These are phyloP conservation scores for Lindbergichthys nudifrons DNA, from an alignment of 2,797 vertebrate genomes.

Conservation along the genomic window DNA sequence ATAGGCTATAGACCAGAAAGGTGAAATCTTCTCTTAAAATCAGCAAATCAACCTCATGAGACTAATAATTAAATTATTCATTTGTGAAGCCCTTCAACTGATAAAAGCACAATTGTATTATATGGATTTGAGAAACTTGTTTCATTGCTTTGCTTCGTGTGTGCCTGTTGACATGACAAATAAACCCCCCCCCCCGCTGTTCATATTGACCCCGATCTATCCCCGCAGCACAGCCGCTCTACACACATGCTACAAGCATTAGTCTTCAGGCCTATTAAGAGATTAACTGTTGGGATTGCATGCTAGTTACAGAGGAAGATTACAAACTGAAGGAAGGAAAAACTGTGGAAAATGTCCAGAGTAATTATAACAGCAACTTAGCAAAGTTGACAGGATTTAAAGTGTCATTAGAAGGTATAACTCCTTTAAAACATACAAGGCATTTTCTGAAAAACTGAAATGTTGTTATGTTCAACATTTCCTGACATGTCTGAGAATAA, in stretches of 20 bases:
- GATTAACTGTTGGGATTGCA: constrained; percentile 74
- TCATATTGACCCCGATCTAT: constrained; percentile 72
- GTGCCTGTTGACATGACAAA: constrained; percentile 39
- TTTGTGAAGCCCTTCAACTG: background rate
- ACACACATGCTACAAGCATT: constrained; percentile 71
- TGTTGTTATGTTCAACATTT: background rate
- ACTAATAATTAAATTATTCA: background rate
- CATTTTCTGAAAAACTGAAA: background rate
- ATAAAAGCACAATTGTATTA: background rate
- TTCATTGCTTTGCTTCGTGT: background rate
- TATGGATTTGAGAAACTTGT: background rate
- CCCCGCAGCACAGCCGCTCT: constrained; percentile 46
- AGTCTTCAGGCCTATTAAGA: constrained; percentile 80
- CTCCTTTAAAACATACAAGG: background rate
- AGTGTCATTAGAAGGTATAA: background rate
- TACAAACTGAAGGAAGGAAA: constrained; percentile 39
- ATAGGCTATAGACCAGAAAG: background rate
- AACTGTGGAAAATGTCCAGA: constrained; percentile 23
- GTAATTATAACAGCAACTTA: constrained; percentile 19
- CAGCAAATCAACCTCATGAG: background rate
- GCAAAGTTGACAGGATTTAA: constrained; percentile 16
- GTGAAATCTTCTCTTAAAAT: constrained; percentile 15
- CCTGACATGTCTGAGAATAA: constrained; percentile 12
- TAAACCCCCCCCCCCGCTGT: constrained; percentile 58
- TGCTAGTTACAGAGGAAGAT: constrained; percentile 43